Conservation (phyloP, 2,888 invertebrate species). For the Sabatieria punctata region DNA sequence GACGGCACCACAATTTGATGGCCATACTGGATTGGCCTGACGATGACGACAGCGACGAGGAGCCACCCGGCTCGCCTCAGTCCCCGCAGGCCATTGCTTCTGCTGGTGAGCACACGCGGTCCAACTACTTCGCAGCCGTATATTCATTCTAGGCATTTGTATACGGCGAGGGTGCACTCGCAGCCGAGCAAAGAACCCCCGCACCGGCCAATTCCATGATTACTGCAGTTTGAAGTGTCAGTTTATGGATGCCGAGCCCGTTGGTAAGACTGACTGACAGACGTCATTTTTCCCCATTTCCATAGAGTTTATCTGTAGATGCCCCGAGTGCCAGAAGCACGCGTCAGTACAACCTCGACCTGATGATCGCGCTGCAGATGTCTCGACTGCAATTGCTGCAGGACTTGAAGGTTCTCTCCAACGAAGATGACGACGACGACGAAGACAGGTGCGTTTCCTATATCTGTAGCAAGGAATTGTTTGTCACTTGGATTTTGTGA, state of each 20-base stretch:
- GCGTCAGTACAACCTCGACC: constrained; percentile 44
- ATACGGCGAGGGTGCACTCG: constrained; percentile 35
- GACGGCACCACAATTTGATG: constrained; percentile 40
- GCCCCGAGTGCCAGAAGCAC: too few relatives aligned
- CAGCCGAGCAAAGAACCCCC: constrained; percentile 38
- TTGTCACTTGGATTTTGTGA: too few relatives aligned
- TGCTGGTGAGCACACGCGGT: too few relatives aligned
- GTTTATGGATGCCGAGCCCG: background rate
- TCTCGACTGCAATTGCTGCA: constrained; percentile 49
- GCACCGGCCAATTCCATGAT: constrained; percentile 40
- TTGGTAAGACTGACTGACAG: too few relatives aligned
- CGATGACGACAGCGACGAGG: constrained; percentile 41
- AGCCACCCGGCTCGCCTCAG: background rate
- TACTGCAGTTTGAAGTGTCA: constrained; percentile 41
- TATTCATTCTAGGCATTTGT: constrained; percentile 33
- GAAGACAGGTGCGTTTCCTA: too few relatives aligned
- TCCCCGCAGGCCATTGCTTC: too few relatives aligned
- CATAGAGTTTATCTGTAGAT: too few relatives aligned
- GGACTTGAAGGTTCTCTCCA: constrained; percentile 34
- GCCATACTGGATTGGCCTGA: constrained; percentile 47
- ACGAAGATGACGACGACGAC: constrained; percentile 2
- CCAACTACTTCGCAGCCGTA: too few relatives aligned
- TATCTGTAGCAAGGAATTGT: too few relatives aligned
- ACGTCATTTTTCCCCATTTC: too few relatives aligned
- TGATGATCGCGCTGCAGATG: constrained; percentile 50